A percentile compares a stretch with the other conserved stretches of the same genome.
Conservation (phyloP, 2,797 vertebrate species). For the Poeciliopsis presidionis region DNA sequence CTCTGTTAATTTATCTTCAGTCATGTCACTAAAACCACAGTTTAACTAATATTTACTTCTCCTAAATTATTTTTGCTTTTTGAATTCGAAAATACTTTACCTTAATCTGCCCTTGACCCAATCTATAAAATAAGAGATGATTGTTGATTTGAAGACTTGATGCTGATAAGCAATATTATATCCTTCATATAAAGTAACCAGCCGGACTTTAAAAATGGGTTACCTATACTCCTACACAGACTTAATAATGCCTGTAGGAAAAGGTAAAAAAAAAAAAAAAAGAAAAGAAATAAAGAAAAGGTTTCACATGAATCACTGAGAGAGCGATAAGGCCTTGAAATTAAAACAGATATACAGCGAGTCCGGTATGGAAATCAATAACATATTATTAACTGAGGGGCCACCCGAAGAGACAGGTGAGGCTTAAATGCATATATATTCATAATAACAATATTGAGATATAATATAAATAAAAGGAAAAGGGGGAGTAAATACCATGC, state of each 20-base stretch:
- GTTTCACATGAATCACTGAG: constrained; percentile 69
- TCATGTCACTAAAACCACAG: background rate
- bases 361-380: constrained; percentile 84
- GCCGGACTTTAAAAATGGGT: constrained; percentile 55
- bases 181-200: constrained; percentile 65
- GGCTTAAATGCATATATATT: constrained; percentile 83
- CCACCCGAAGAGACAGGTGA: constrained; percentile 78
- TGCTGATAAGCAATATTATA: constrained; percentile 54
- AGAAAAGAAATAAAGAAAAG: constrained; percentile 68
- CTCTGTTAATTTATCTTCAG: background rate
- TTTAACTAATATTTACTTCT: background rate
- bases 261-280: constrained; percentile 14
- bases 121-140: constrained; percentile 58
- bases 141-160: constrained; percentile 51
- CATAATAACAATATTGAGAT: constrained; percentile 85
- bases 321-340: constrained; percentile 77
- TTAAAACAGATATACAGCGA: constrained; percentile 79
- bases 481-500: constrained; percentile 78
- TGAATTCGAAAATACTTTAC: constrained; percentile 30
- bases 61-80: background rate
- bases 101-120: constrained; percentile 52
- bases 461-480: constrained; percentile 79
- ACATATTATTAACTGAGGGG: constrained; percentile 81
- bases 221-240: constrained; percentile 64
- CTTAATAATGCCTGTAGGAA: constrained; percentile 70